Conservation (phyloP, 2,113 vertebrate species). For the Psittacara wagleri region DNA sequence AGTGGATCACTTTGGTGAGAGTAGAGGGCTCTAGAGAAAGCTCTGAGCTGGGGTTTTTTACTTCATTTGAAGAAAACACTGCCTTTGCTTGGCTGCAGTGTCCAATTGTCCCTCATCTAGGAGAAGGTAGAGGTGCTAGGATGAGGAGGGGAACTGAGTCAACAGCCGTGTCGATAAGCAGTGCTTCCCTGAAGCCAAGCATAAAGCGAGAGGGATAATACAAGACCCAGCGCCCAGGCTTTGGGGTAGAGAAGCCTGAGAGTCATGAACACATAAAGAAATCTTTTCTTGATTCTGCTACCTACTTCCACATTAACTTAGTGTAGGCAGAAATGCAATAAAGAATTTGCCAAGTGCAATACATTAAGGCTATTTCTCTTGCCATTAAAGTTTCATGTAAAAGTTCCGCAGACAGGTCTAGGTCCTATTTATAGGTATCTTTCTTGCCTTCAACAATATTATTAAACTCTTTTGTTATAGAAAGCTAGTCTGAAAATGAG, state of each 20-base stretch:
- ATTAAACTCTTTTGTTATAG: conserved; percentile 60
- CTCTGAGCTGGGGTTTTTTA: neutral
- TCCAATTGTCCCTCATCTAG: accelerated
- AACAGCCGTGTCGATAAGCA: neutral
- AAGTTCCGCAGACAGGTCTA: conserved; percentile 19
- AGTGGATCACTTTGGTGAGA: neutral
- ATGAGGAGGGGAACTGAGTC: neutral
- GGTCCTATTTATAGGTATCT: conserved; percentile 44
- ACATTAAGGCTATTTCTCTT: conserved; percentile 11
- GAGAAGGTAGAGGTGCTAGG: neutral
- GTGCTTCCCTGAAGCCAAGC: neutral
- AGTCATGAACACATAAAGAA: neutral
- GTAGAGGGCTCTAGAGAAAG: neutral
- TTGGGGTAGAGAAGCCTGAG: neutral
- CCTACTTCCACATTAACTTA: neutral
- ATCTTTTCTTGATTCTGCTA: neutral
- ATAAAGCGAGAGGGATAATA: neutral
- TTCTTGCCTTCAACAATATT: conserved; percentile 39
- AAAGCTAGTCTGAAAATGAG: conserved; percentile 44
- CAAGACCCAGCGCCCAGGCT: neutral
- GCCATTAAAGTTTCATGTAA: conserved; percentile 44
- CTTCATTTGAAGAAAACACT: neutral
- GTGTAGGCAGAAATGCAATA: neutral
- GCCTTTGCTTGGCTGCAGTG: neutral
- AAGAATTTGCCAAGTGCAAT: neutral